Percentiles rank a stretch among this genome's conserved stretches.
phyloP scores from a whole-genome alignment of 2,113 vertebrate genomes.

The Eulacestoma nigropectus region DNA sequence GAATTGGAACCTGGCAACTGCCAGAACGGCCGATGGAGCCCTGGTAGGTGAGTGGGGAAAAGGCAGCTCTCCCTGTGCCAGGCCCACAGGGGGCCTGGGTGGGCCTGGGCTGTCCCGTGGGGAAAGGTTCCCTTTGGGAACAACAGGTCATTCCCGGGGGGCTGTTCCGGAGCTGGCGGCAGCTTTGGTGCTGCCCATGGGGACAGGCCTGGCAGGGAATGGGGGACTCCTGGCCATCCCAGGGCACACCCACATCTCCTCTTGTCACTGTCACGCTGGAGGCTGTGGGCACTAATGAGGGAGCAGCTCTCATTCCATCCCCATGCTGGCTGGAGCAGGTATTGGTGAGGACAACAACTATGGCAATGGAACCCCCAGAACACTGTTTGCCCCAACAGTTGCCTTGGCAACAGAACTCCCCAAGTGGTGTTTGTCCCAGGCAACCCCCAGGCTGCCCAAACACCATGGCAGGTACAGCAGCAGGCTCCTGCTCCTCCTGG shows the following conservation, averaged over 20 bases:
- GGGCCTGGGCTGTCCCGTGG: fast-evolving
- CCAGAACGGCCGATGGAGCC: background rate
- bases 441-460: background rate
- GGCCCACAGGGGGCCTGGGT: background rate
- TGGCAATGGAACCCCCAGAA: background rate
- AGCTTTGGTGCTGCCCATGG: background rate
- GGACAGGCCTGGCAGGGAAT: background rate
- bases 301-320: background rate
- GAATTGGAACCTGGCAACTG: background rate
- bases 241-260: background rate
- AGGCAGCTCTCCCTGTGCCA: background rate
- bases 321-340: fast-evolving
- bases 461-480: background rate
- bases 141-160: fast-evolving
- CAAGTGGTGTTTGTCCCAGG: background rate
- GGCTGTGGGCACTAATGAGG: background rate
- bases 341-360: background rate
- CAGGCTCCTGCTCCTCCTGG: background rate
- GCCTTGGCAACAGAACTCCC: background rate
- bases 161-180: fast-evolving
- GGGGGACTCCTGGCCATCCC: background rate
- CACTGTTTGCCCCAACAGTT: background rate
- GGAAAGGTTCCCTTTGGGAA: background rate
- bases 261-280: no score
- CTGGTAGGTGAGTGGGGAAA: background rate